Conservation (phyloP, 2,113 vertebrate species). For the Leptosomus discolor region DNA sequence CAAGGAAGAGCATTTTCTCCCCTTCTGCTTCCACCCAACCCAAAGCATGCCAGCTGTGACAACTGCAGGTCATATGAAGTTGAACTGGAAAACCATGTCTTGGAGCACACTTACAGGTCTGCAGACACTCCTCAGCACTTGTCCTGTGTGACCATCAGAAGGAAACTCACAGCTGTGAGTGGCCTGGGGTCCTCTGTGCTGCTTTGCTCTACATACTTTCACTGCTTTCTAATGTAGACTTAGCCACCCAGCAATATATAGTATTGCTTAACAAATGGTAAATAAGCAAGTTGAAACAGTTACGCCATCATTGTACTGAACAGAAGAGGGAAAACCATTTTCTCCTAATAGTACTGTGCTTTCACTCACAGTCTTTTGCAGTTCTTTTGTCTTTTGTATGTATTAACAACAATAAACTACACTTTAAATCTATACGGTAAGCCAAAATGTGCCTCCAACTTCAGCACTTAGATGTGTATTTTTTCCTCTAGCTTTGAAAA, state of each 20-base stretch:
- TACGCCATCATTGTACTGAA: not conserved
- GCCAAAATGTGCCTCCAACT: not conserved
- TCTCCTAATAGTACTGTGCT: not conserved
- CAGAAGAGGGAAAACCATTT: not conserved
- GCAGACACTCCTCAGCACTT: not conserved
- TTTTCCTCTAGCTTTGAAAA: not conserved
- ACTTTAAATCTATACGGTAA: not conserved
- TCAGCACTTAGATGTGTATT: not conserved
- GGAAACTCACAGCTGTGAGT: not conserved
- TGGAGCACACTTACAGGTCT: not conserved
- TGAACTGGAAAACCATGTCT: not conserved
- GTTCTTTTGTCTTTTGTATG: not conserved
- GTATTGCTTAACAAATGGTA: not conserved
- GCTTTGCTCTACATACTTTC: not conserved
- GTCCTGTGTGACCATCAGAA: not conserved
- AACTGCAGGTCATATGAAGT: not conserved
- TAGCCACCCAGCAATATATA: not conserved
- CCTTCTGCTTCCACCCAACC: not conserved
- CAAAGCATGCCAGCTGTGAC: not conserved
- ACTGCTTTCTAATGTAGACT: not conserved
- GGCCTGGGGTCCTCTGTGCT: not conserved
- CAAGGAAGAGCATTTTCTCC: not conserved
- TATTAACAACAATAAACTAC: not conserved
- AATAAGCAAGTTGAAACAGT: not conserved
- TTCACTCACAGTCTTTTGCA: not conserved